These are phyloP conservation scores for Caenorhabditis brenneri DNA, from an alignment of 1,140 invertebrate genomes.

Conservation along the genomic window DNA sequence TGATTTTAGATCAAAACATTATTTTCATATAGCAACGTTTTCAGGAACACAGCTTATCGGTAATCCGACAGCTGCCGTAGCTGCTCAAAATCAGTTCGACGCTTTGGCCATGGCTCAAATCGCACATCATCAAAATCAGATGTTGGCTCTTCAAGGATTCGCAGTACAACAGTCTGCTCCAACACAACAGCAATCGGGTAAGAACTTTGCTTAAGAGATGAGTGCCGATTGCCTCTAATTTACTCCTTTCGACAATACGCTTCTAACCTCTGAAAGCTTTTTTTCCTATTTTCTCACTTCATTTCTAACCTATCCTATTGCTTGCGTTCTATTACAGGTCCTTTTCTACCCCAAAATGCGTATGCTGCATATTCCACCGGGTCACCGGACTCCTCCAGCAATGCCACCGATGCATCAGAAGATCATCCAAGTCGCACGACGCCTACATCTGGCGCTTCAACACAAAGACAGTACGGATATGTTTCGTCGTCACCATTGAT, in stretches of 20 bases:
- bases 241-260: background rate
- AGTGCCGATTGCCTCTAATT: too few species aligned
- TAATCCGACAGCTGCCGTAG: background rate
- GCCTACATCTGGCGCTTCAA: background rate
- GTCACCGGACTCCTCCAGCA: background rate
- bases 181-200: background rate
- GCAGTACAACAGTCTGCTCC: constrained; percentile 4
- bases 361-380: background rate
- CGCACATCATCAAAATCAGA: constrained; percentile 4
- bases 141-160: constrained; percentile 14
- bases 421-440: background rate
- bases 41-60: background rate
- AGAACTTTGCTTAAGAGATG: too few species aligned
- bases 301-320: background rate
- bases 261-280: background rate
- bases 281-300: background rate
- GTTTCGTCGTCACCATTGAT: background rate
- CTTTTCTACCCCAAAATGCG: background rate
- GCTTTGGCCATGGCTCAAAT: background rate
- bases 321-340: background rate
- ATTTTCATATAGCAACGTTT: background rate
- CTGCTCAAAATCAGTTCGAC: constrained; percentile 8
- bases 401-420: background rate
- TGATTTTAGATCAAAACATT: background rate
- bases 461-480: background rate